Evolutionary conservation across 1,140 invertebrate genomes (phyloP).

Genomic region (Venturia canescens): DNA sequence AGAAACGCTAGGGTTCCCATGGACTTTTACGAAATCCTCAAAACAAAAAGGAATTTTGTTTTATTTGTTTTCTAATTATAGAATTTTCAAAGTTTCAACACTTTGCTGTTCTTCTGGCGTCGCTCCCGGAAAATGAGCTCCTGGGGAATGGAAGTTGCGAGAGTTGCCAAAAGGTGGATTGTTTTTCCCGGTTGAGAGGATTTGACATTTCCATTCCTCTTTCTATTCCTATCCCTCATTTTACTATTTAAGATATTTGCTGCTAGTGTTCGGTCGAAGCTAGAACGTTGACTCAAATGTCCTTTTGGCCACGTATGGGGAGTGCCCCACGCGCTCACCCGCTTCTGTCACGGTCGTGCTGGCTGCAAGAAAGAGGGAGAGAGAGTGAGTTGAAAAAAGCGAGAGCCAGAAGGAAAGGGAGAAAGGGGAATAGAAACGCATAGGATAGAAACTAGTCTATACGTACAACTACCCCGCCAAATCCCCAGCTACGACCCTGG

Average conservation of each 20-base stretch:
- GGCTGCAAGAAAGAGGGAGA: constrained; percentile 53
- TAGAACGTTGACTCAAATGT: background rate
- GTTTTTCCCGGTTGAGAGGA: constrained; percentile 27
- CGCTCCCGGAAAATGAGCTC: background rate
- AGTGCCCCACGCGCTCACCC: constrained; percentile 51
- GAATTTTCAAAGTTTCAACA: too few relatives aligned
- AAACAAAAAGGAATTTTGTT: too few relatives aligned
- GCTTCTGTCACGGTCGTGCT: constrained; percentile 50
- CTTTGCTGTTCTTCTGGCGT: too few relatives aligned
- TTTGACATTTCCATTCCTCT: constrained; percentile 22
- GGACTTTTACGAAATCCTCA: too few relatives aligned
- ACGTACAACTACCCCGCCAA: constrained; percentile 52
- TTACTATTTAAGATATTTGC: constrained; percentile 2
- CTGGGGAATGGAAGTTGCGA: background rate
- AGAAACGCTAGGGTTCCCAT: too few relatives aligned
- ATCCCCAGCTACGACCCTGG: constrained; percentile 73
- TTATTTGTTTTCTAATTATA: too few relatives aligned
- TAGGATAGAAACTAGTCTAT: constrained; percentile 36
- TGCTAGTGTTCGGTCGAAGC: background rate
- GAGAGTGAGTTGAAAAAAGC: constrained; percentile 52
- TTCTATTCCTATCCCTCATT: constrained; percentile 12
- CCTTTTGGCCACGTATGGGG: background rate
- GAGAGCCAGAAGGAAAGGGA: constrained; percentile 56
- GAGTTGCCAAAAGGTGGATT: background rate
- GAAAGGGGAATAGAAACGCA: constrained; percentile 62